Evolutionary conservation across 1,140 invertebrate genomes (phyloP).

Genomic region (Drosophila prosaltans): DNA sequence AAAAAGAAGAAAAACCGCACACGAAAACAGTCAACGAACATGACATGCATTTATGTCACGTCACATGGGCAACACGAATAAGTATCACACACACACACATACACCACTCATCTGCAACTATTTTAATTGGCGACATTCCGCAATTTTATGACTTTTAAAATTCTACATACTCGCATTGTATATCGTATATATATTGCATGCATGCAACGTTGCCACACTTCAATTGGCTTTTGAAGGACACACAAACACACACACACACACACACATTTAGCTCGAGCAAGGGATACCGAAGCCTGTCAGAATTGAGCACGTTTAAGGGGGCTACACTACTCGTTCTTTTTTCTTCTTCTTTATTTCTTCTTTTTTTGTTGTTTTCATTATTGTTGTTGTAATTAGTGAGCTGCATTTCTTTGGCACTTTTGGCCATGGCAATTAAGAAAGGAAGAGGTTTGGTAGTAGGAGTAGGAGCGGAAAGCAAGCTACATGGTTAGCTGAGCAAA

Average conservation of each 20-base stretch:
- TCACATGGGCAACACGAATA: conserved; percentile 78
- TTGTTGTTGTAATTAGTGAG: conserved; percentile 77
- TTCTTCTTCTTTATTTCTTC: background rate
- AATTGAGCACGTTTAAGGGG: background rate
- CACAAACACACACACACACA: conserved; percentile 13
- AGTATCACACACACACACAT: conserved; percentile 40
- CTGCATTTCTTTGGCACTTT: conserved; percentile 79
- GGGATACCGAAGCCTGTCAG: background rate
- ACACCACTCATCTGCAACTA: conserved; percentile 63
- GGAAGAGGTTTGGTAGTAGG: background rate
- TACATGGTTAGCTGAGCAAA: conserved; percentile 22
- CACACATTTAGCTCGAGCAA: no score
- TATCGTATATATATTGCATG: conserved; percentile 12
- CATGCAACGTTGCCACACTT: conserved; percentile 79
- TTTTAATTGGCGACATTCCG: conserved; percentile 81
- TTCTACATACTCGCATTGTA: conserved; percentile 58
- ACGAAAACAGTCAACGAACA: conserved; percentile 76
- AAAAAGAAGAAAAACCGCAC: conserved; percentile 22
- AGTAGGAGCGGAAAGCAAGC: conserved; percentile 32
- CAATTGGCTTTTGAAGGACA: conserved; percentile 78
- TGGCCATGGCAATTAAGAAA: conserved; percentile 77
- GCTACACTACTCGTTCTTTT: conserved; percentile 32
- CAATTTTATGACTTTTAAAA: conserved; percentile 81
- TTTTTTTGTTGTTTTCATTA: conserved; percentile 29
- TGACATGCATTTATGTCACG: conserved; percentile 83